phyloP scores from a whole-genome alignment of 2,797 vertebrate species.

The Oreochromis grahami region DNA sequence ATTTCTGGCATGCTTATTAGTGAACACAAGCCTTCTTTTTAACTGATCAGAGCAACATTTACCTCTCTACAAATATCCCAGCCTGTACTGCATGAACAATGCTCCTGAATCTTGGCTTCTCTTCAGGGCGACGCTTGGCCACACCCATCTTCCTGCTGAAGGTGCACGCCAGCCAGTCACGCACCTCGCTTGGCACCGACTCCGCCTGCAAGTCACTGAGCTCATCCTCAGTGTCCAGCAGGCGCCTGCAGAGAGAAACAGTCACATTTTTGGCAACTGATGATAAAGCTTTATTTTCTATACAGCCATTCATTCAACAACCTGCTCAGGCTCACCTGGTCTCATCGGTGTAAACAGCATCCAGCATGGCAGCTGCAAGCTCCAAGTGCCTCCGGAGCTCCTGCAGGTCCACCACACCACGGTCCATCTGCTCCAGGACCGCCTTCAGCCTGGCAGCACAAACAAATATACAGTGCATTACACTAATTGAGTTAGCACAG shows the following conservation, averaged over 20 bases:
- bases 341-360: conserved; percentile 95
- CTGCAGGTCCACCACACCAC: conserved; percentile 86
- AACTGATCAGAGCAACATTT: background rate
- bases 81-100: conserved; percentile 98
- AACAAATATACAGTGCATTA: background rate
- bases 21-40: background rate
- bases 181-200: conserved; percentile 91
- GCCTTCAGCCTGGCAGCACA: conserved; percentile 83
- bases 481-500: background rate
- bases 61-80: conserved; percentile 99
- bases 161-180: conserved; percentile 96
- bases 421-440: conserved; percentile 93
- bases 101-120: conserved; percentile 95
- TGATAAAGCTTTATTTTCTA: background rate
- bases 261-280: background rate
- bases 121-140: conserved; percentile 87
- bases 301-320: background rate
- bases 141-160: conserved; percentile 97
- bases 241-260: conserved; percentile 70
- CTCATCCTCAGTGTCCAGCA: conserved; percentile 95
- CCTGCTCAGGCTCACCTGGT: conserved; percentile 77
- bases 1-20: background rate
- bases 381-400: conserved; percentile 95
- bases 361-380: conserved; percentile 92
- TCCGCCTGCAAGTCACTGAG: conserved; percentile 91